These are phyloP conservation scores for Ptilonorhynchus violaceus DNA, from an alignment of 2,113 vertebrate genomes.

Conservation along the genomic window DNA sequence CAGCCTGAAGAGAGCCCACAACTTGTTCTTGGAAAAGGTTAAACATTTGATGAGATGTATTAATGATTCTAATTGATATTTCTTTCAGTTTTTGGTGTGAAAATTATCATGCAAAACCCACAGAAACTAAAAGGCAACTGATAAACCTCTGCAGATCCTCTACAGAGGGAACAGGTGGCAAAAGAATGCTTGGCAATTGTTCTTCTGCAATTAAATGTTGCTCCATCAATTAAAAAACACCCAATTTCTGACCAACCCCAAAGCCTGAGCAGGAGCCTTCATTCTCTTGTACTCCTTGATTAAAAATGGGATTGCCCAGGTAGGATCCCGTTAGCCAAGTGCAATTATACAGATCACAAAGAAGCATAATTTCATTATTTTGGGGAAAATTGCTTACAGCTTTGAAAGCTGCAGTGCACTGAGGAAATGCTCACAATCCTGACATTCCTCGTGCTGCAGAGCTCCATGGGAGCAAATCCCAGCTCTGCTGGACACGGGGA, in stretches of 20 bases:
- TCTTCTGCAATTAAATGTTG: background rate
- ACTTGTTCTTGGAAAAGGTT: background rate
- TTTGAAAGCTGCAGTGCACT: background rate
- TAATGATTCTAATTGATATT: background rate
- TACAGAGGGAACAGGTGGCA: background rate
- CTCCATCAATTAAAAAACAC: background rate
- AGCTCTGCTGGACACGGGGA: background rate
- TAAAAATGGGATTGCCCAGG: background rate
- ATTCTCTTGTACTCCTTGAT: background rate
- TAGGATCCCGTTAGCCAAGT: background rate
- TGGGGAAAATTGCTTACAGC: background rate
- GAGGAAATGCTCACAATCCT: background rate
- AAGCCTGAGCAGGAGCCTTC: background rate
- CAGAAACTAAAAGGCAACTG: background rate
- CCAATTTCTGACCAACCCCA: background rate
- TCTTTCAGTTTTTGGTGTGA: background rate
- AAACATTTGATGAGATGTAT: background rate
- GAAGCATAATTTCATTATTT: background rate
- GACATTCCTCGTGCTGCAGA: background rate
- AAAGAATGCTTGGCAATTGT: conserved; percentile 25
- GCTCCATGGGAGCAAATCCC: background rate
- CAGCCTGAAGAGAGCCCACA: background rate
- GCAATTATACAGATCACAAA: fast-evolving
- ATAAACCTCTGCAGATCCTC: background rate
- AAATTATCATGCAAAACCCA: conserved; percentile 5